A percentile compares a stretch with the other conserved stretches of the same genome.
Conservation (phyloP, 1,140 invertebrate genomes). For the Drosophila tristis region DNA sequence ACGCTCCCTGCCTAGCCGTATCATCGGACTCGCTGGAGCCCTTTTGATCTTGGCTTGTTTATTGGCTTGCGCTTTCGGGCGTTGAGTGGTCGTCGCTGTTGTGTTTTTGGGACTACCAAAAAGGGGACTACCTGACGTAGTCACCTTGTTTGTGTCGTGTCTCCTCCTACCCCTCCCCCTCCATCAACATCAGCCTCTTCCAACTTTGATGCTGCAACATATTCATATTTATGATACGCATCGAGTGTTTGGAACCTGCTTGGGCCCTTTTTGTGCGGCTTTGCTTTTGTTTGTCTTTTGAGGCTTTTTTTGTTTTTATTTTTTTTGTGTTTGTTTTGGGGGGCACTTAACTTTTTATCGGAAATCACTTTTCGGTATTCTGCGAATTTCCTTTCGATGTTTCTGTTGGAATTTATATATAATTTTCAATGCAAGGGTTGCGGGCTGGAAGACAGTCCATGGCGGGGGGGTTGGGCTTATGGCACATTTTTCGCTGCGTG, state of each 20-base stretch:
- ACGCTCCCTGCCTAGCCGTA: not conserved
- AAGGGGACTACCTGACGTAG: slow-evolving; percentile 63
- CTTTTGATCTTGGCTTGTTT: slow-evolving; percentile 48
- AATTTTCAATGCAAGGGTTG: not conserved
- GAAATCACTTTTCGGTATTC: slow-evolving; percentile 70
- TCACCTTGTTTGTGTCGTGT: slow-evolving; percentile 53
- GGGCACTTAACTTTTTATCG: slow-evolving; percentile 79
- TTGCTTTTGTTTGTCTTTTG: slow-evolving; percentile 54
- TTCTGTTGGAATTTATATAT: slow-evolving; percentile 10
- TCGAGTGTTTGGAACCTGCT: slow-evolving; percentile 64
- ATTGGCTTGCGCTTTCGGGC: slow-evolving; percentile 63
- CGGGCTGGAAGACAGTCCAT: not conserved
- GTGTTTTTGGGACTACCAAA: slow-evolving; percentile 10
- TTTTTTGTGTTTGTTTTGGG: slow-evolving; percentile 25
- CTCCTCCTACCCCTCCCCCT: not conserved
- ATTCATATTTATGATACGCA: slow-evolving; percentile 75
- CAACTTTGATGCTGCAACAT: slow-evolving; percentile 49
- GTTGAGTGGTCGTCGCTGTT: slow-evolving; percentile 35
- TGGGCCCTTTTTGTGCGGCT: not conserved
- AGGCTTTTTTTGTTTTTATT: slow-evolving; percentile 34
- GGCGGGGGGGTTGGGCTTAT: too few species aligned
- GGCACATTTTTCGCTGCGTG: too few species aligned
- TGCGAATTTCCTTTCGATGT: slow-evolving; percentile 59
- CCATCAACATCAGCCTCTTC: not conserved
- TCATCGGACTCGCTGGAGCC: not conserved